A percentile compares a stretch with the other conserved stretches of the same genome.
These are phyloP conservation scores for Danio rerio DNA, from an alignment of 2,113 vertebrate genomes.

Conservation along the genomic window GRCz12tu NC_133189.1:24632501-24633000, in stretches of 20 bases:
- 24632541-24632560: background rate
- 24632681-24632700: slow-evolving; percentile 54
- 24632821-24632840: slow-evolving; percentile 1
- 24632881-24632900: slow-evolving; percentile 18
- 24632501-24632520: background rate
- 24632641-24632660: slow-evolving; percentile 31
- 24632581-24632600: slow-evolving; percentile 48
- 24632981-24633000: slow-evolving; percentile 23
- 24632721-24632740: slow-evolving; percentile 52
- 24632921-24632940: background rate
- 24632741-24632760: slow-evolving; percentile 39
- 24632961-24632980: slow-evolving; percentile 7
- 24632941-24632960: background rate
- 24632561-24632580: slow-evolving; percentile 10
- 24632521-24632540: slow-evolving; percentile 11
- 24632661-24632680: slow-evolving; percentile 43
- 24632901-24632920: background rate
- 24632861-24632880: background rate
- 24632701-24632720: slow-evolving; percentile 32
- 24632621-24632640: background rate
- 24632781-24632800: background rate
- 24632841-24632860: slow-evolving; percentile 9
- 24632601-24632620: slow-evolving; percentile 51
- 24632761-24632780: slow-evolving; percentile 29
- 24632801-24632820: slow-evolving; percentile 34